Evolutionary conservation across 2,888 invertebrate genomes (phyloP), one percentile per base, ranked within the genome.

Genomic region (Epiperipatus broadwayi): DNA sequence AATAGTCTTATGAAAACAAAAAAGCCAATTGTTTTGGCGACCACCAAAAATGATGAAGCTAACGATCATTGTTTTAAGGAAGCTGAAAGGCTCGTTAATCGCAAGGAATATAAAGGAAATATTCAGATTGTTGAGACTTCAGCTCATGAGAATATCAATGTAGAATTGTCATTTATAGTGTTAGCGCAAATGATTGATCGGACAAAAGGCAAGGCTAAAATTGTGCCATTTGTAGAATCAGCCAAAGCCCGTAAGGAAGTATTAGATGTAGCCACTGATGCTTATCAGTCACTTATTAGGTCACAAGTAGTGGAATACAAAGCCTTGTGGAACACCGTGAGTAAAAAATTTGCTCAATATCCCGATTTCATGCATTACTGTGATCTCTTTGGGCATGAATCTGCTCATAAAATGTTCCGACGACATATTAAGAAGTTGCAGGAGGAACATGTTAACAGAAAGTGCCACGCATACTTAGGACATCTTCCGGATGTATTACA

Each of bases 11-110:
- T 84, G 41, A 87, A 85, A 64, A 75, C 84, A 5, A 95, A 93
- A 61, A 91, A 93, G 55, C 95, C 95, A 0, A 72, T 93, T 10
- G 78, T 95, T 3, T 65, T 95, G 44, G 89, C 83, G 2, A 89
- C 93, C 12, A 83, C 91, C 1, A 95, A 95, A 65, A 83, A 87
- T 58, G 95, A 95, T 55, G 85, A 85, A 55, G 76, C 80, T 0
- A 78, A 76, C 55, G 85, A 85, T 50, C 69, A 75, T 45, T 84
- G 79, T 46, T 72, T 83, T 1, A 69, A 79, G 37, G 91, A 91
- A 60, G 85, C 83, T 0, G 87, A 89, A 54, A 75, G 78, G 50
- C 64, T 95, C 45, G 72, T 87, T 21, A 72, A 72, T 53, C 70
- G 85, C 38, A 89, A 89, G 59, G 91, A 93, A 61, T 85, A 83